Percentiles rank a stretch among this genome's conserved stretches.
Evolutionary conservation across 2,888 invertebrate genomes (phyloP).

Genomic region (Sarcophaga variegata): DNA sequence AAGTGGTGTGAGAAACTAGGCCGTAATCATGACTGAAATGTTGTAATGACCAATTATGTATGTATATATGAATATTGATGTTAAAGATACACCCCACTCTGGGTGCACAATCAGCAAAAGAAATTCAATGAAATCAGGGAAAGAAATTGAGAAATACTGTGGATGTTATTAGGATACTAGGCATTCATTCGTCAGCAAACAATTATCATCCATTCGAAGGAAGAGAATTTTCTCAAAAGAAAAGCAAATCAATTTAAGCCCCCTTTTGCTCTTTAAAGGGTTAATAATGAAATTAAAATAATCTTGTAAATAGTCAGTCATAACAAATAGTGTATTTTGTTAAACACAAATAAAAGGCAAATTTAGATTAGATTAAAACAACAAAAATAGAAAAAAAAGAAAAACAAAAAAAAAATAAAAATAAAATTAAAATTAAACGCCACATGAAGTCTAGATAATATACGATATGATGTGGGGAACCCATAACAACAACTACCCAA

Average conservation of each 20-base stretch:
- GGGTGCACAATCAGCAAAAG: too few relatives aligned
- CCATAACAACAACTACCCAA: slow-evolving; percentile 4
- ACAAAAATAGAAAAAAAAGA: background rate
- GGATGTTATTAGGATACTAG: too few relatives aligned
- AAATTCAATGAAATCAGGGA: too few relatives aligned
- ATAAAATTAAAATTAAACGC: slow-evolving; percentile 55
- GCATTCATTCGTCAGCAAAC: too few relatives aligned
- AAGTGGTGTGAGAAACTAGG: too few relatives aligned
- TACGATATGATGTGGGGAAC: slow-evolving; percentile 22
- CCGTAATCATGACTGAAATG: too few relatives aligned
- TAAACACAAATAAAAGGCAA: slow-evolving; percentile 31
- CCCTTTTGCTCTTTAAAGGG: background rate
- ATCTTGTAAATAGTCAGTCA: background rate
- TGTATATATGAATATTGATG: too few relatives aligned
- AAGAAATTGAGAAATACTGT: too few relatives aligned
- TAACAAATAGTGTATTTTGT: slow-evolving; percentile 23
- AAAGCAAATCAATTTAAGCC: background rate
- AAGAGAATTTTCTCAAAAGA: background rate
- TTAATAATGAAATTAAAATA: slow-evolving; percentile 22
- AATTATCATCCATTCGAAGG: too few relatives aligned
- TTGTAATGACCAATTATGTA: too few relatives aligned
- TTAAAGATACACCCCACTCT: too few relatives aligned
- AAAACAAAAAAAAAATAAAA: background rate
- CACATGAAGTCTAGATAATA: slow-evolving; percentile 24
- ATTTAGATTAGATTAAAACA: slow-evolving; percentile 51